Evolutionary conservation across 2,797 vertebrate species (phyloP).

Genomic region (Tamandua tetradactyla): DNA sequence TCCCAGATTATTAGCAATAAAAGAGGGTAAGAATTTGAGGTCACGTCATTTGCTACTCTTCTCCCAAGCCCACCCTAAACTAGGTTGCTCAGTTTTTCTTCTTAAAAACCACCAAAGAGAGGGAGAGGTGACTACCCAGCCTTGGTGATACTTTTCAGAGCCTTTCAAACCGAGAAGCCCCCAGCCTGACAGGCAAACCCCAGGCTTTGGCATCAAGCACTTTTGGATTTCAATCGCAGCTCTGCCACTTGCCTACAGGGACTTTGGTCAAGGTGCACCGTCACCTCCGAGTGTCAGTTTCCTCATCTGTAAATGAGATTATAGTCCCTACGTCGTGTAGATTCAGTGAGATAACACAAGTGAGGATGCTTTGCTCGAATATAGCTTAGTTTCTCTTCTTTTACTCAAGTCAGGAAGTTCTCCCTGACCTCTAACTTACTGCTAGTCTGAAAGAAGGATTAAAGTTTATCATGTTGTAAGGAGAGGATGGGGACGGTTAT

Average conservation of each 20-base stretch:
- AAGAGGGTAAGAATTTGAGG: neutral
- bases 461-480: neutral
- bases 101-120: neutral
- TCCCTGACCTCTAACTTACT: neutral
- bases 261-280: neutral
- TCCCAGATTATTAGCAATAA: neutral
- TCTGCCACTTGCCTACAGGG: neutral
- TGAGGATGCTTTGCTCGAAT: neutral
- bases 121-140: neutral
- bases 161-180: neutral
- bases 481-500: neutral
- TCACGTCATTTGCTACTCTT: neutral
- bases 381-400: neutral
- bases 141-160: neutral
- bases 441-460: neutral
- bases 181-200: neutral
- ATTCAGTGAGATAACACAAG: neutral
- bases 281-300: neutral
- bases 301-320: neutral
- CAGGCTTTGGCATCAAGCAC: neutral
- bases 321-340: neutral
- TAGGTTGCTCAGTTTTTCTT: neutral
- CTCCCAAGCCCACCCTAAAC: neutral
- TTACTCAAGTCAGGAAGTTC: neutral
- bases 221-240: neutral